Evolutionary conservation across 2,797 vertebrate species (phyloP).

Genomic region (Percopsis omiscomaycus): DNA sequence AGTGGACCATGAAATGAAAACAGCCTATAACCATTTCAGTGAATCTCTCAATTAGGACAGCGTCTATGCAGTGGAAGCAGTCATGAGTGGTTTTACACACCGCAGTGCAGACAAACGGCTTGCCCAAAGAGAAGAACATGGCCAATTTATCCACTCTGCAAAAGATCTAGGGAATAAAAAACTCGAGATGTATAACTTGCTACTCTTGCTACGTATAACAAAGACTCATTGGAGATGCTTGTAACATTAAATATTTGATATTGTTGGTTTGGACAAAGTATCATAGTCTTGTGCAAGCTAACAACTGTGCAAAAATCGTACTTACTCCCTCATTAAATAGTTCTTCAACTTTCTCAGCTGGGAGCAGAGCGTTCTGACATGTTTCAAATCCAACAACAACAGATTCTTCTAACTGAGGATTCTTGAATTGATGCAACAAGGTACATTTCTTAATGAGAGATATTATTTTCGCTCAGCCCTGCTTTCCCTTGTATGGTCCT

Average conservation of each 20-base stretch:
- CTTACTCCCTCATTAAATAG: too few species aligned
- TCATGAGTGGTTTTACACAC: conserved; percentile 59
- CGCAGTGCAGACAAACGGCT: conserved; percentile 48
- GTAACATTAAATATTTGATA: conserved; percentile 46
- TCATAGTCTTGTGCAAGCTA: too few species aligned
- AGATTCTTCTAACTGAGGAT: too few species aligned
- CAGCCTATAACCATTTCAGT: conserved; percentile 70
- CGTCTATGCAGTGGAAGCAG: conserved; percentile 59
- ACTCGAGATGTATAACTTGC: conserved; percentile 12
- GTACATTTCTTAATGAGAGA: too few species aligned
- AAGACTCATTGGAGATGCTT: conserved; percentile 5
- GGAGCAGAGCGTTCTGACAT: too few species aligned
- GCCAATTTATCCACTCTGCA: conserved; percentile 17
- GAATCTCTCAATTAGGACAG: conserved; percentile 74
- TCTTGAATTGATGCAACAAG: too few species aligned
- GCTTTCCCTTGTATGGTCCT: too few species aligned
- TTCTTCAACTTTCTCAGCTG: too few species aligned
- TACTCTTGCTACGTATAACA: conserved; percentile 28
- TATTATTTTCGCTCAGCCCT: too few species aligned
- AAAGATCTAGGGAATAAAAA: conserved; percentile 34
- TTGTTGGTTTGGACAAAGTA: neutral
- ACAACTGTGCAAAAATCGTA: too few species aligned
- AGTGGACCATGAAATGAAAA: conserved; percentile 75
- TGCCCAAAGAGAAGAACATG: conserved; percentile 26
- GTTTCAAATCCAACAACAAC: too few species aligned